These are phyloP conservation scores for Sebastiscus tertius DNA, from an alignment of 2,797 vertebrate species.

Conservation along the genomic window DNA sequence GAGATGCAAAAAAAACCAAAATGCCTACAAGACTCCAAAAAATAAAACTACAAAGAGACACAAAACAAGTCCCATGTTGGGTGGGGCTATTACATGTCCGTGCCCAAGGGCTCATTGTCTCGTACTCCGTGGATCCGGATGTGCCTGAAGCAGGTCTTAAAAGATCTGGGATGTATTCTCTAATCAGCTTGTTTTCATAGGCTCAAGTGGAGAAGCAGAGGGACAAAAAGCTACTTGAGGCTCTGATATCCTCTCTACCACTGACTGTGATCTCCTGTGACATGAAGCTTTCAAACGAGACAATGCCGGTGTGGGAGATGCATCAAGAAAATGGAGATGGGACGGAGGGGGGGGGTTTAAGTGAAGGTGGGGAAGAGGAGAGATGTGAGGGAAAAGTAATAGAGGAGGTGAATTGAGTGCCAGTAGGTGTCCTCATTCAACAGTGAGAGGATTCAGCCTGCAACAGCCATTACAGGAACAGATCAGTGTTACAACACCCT, in stretches of 20 bases:
- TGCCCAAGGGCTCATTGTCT: neutral
- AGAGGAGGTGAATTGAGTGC: slow-evolving; percentile 20
- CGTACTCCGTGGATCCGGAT: neutral
- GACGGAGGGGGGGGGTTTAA: neutral
- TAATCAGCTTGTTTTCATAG: slow-evolving; percentile 2
- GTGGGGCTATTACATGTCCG: neutral
- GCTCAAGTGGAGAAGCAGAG: neutral
- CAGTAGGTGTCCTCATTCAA: slow-evolving; percentile 79
- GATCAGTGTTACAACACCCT: slow-evolving; percentile 18
- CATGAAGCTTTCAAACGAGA: slow-evolving; percentile 19
- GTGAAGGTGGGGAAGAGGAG: neutral
- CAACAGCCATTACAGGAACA: slow-evolving; percentile 15
- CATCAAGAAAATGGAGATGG: slow-evolving; percentile 2
- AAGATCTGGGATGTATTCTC: neutral
- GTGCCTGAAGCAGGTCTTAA: slow-evolving; percentile 2
- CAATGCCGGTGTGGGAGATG: neutral
- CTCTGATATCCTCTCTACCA: slow-evolving; percentile 6
- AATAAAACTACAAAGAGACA: neutral
- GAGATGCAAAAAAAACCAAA: neutral
- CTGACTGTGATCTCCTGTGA: slow-evolving; percentile 31
- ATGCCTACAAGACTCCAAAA: neutral
- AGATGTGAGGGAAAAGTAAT: neutral
- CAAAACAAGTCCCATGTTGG: neutral
- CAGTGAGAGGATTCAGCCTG: slow-evolving; percentile 46
- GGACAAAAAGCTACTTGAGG: neutral